These are phyloP conservation scores for Mystacides longicornis DNA, from an alignment of 2,888 invertebrate species.

Conservation along the genomic window DNA sequence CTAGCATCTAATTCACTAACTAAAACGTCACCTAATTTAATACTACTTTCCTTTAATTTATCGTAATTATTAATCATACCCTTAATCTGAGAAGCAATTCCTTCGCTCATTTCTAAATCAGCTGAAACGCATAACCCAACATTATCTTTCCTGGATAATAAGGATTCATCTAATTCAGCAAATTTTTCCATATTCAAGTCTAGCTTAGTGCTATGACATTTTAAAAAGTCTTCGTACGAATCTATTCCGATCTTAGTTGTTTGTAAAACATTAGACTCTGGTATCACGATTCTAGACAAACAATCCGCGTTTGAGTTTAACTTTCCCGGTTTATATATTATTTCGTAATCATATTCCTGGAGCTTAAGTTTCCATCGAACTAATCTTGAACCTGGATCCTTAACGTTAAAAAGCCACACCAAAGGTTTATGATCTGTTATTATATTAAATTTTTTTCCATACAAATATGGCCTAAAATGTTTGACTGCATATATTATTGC, in stretches of 20 bases:
- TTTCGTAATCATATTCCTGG: slow-evolving; percentile 30
- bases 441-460: slow-evolving; percentile 29
- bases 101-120: background rate
- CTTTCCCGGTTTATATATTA: slow-evolving; percentile 29
- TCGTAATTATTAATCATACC: background rate
- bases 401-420: slow-evolving; percentile 27
- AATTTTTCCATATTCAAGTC: background rate
- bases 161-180: slow-evolving; percentile 4
- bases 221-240: slow-evolving; percentile 12
- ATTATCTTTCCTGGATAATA: background rate
- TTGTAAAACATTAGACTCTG: too few relatives aligned
- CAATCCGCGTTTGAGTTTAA: slow-evolving; percentile 29
- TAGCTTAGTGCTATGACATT: background rate
- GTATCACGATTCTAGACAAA: background rate
- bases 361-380: slow-evolving; percentile 30
- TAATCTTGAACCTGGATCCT: slow-evolving; percentile 29
- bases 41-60: background rate
- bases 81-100: background rate
- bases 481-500: slow-evolving; percentile 26
- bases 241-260: slow-evolving; percentile 5
- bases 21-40: background rate
- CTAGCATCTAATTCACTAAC: background rate
- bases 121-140: background rate
- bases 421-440: slow-evolving; percentile 29
- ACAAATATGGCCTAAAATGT: slow-evolving; percentile 30